Base-by-base conservation (phyloP, 1,140 invertebrate genomes). In the Zaprionus vittiger region DNA sequence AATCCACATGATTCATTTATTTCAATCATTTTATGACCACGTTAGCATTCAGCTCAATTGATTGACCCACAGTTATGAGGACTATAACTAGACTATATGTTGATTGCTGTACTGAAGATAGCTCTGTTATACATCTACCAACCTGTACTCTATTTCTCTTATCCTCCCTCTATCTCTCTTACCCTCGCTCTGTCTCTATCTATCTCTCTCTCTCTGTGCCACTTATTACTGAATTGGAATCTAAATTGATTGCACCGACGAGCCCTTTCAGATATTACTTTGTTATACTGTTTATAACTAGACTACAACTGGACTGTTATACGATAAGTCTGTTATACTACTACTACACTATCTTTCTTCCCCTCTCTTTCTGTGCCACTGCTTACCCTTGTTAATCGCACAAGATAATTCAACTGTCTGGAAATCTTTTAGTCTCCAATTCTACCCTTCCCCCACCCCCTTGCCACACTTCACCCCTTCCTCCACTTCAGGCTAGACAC, bases 351-450 rank as follows among this genome's bases (percentile, higher is more conserved):
- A 3, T 34, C 31, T 34, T 9, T 11, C 9, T 9, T 3, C 31
- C 9, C 9, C 9, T 34, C 14, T 38, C 5, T 15, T 15, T 15
- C 41, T 20, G n/a, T 12, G 2, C 20, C 9, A 52, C 20, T 11
- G 14, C 22, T 9, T 52, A 20, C 20, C 17, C 17, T 17, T 24
- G 47, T 5, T 52, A 52, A 52, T 52, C 47, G 41, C 41, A 62
- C 47, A 64, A 37, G 28, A 52, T 22, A 52, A 14, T 31, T 28
- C 28, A 52, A 63, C 38, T 70, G n/a, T 20, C 41, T 57, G 34
- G 12, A 26, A 67, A 56, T 38, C 28, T 59, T 34, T 52, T 26
- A 9, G 12, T 63, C 26, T 34, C 20, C 17, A 52, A 24, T 9
- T 49, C 26, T 56, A 0, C 24, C 15, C 26, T 28, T 28, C 26